These are phyloP conservation scores for Dicrostonyx torquatus DNA, from an alignment of 2,797 vertebrate genomes.

Conservation along the genomic window DNA sequence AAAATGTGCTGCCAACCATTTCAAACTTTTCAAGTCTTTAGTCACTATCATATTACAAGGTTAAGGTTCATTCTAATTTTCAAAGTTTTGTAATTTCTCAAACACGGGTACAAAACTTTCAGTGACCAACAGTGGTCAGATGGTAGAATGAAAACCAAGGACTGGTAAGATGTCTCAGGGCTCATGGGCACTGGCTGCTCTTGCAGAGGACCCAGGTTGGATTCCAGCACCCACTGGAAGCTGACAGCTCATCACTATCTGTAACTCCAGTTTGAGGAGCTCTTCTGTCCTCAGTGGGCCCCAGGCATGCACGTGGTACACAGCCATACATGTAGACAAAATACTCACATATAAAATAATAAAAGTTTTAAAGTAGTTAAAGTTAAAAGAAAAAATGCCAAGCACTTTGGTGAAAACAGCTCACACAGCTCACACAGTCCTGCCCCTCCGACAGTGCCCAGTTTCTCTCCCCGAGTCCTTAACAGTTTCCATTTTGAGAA, in stretches of 20 bases:
- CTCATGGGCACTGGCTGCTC: background rate
- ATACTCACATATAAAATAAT: background rate
- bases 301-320: background rate
- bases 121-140: background rate
- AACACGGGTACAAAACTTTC: background rate
- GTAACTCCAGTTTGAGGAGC: background rate
- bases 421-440: background rate
- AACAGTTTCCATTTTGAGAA: background rate
- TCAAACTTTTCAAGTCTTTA: constrained; percentile 18
- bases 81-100: background rate
- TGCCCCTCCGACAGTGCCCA: background rate
- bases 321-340: background rate
- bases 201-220: background rate
- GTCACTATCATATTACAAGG: background rate
- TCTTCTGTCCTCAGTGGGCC: background rate
- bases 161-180: background rate
- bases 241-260: background rate
- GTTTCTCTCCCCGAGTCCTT: background rate
- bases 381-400: background rate
- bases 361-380: background rate
- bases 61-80: constrained; percentile 18
- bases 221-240: background rate
- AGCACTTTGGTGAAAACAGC: background rate
- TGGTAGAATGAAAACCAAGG: background rate
- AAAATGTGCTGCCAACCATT: background rate